phyloP scores from a whole-genome alignment of 2,797 vertebrate genomes.

The Thunnus albacares region DNA sequence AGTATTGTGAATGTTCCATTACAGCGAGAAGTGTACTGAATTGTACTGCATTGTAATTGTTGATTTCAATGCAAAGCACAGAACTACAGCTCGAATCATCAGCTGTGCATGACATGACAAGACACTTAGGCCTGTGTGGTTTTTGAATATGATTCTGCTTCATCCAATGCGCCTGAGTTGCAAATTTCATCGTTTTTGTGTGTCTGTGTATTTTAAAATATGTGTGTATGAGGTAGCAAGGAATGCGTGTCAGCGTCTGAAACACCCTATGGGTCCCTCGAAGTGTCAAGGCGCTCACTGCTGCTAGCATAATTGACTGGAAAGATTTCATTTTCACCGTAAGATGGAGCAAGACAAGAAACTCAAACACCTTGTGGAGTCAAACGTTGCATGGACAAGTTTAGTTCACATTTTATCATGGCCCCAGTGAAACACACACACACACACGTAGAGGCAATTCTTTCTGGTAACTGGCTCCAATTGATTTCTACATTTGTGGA shows the following conservation, averaged over 20 bases:
- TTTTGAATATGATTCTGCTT: conserved; percentile 40
- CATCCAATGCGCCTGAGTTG: conserved; percentile 24
- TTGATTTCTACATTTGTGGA: conserved; percentile 34
- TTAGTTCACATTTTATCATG: conserved; percentile 59
- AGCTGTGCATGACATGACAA: conserved; percentile 38
- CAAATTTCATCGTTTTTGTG: conserved; percentile 43
- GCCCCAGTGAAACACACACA: conserved; percentile 7
- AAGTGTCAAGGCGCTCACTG: conserved; percentile 60
- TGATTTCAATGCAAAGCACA: conserved; percentile 10
- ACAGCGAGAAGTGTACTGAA: not conserved
- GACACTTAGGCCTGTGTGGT: conserved; percentile 1
- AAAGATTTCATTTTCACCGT: conserved; percentile 73
- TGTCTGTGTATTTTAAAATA: conserved; percentile 13
- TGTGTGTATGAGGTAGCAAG: conserved; percentile 29
- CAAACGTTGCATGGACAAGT: conserved; percentile 53
- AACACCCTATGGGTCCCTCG: conserved; percentile 45
- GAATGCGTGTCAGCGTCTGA: conserved; percentile 57
- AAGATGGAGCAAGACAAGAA: conserved; percentile 63
- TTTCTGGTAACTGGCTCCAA: conserved; percentile 12
- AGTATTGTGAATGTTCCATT: not conserved
- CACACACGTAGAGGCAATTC: not conserved
- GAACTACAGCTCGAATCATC: conserved; percentile 34
- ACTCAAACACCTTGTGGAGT: conserved; percentile 59
- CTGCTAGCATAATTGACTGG: conserved; percentile 73
- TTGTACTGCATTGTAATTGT: conserved; percentile 20